A percentile compares a stretch with the other conserved stretches of the same genome.
phyloP scores from a whole-genome alignment of 2,797 vertebrate genomes.

The Pseudocheirus occidentalis region DNA sequence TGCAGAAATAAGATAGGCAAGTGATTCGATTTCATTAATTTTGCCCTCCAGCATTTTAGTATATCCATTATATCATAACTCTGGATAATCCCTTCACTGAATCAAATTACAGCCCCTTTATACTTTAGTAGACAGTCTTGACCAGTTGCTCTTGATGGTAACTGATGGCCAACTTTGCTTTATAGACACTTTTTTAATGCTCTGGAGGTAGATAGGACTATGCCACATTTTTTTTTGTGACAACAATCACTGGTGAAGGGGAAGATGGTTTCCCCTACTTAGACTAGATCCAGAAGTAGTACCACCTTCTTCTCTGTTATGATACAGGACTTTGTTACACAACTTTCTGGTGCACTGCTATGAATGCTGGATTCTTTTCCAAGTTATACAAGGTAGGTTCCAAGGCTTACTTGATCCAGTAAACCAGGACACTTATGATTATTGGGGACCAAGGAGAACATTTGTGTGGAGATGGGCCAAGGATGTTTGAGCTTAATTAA shows the following conservation, averaged over 20 bases:
- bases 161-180: conserved; percentile 37
- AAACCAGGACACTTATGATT: conserved; percentile 68
- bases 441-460: conserved; percentile 55
- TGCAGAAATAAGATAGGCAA: not conserved
- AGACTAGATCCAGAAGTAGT: not conserved
- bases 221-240: conserved; percentile 30
- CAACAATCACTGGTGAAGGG: conserved; percentile 35
- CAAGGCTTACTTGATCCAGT: conserved; percentile 45
- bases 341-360: conserved; percentile 35
- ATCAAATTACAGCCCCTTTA: not conserved
- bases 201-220: conserved; percentile 42
- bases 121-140: not conserved
- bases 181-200: conserved; percentile 4
- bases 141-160: not conserved
- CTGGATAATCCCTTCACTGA: not conserved
- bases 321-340: conserved; percentile 44
- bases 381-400: conserved; percentile 45
- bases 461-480: conserved; percentile 67
- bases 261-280: not conserved
- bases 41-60: not conserved
- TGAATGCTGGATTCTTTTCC: conserved; percentile 49
- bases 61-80: not conserved
- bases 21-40: not conserved
- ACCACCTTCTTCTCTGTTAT: conserved; percentile 49
- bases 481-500: conserved; percentile 61